Base-by-base conservation (phyloP, 92 coral and sea anemone genomes). In the Palythoa heliodiscus region DNA sequence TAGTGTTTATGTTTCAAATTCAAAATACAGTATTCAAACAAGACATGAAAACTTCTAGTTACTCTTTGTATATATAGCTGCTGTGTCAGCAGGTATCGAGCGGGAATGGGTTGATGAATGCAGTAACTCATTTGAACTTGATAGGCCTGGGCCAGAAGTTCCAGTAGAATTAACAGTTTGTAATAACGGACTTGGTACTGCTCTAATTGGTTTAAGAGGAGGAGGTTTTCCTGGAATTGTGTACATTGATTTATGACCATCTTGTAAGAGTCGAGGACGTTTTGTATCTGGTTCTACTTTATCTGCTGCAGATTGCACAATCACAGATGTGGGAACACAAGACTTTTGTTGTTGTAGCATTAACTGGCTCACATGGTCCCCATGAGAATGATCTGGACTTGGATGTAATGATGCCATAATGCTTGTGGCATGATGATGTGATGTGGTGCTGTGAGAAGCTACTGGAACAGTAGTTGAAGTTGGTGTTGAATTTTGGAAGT, bases 321-420 rank as follows among this genome's bases (percentile, higher is more conserved):
- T 97, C 70, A 97, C 99, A 23, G 99, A 91, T 15, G 99, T 97
- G 4, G 99, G 99, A 15, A 97, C 99, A 60, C 95, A 96, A 0
- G 91, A 76, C 83, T 93, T 96, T 29, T 76, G 87, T 25, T 86
- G 95, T 29, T 89, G 97, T 60, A 83, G 96, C 22, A 86, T 90
- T 47, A 78, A 78, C 86, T 23, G 84, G 38, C 84, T 80, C 20
- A 66, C 22, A 7, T 80, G 70, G 13, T 70, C 84, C 48, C 73
- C 38, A 61, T 71, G 73, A 71, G 52, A 48, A 84, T 86, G 63
- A 50, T 89, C 87, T 64, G 92, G 52, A 87, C 92, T 82, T 84
- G 66, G 25, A 81, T 86, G 20, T 84, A 80, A 87, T 7, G 93
- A 89, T 11, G 90, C 93, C 70, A 90, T 74, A 29, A 80, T 80